Conservation (phyloP, 1,140 invertebrate genomes). For the Leptinotarsa texana region DNA sequence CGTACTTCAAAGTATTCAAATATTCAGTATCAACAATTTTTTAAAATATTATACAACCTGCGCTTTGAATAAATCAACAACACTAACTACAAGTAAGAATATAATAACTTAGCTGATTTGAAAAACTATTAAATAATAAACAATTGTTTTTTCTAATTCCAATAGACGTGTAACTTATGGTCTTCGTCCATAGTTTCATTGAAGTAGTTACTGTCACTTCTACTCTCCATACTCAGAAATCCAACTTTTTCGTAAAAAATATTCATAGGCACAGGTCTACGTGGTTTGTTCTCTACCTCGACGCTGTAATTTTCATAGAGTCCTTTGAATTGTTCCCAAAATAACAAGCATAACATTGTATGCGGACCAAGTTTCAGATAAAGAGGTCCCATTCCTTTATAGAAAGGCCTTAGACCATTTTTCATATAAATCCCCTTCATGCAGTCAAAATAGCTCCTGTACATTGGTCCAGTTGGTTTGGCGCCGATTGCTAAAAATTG, state of each 20-base stretch:
- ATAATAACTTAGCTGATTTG: not conserved
- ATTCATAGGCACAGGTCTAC: not conserved
- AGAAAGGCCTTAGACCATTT: conserved; percentile 80
- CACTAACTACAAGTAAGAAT: too few relatives aligned
- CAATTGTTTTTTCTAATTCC: conserved; percentile 4
- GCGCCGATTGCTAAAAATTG: conserved; percentile 63
- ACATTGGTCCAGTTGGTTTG: conserved; percentile 70
- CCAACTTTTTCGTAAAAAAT: conserved; percentile 13
- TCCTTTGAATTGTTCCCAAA: conserved; percentile 68
- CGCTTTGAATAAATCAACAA: too few relatives aligned
- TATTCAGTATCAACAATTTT: too few relatives aligned
- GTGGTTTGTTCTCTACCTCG: not conserved
- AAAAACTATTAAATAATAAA: not conserved
- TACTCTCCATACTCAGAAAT: not conserved
- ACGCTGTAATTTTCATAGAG: conserved; percentile 18
- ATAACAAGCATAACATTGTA: conserved; percentile 81
- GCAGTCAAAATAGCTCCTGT: conserved; percentile 77
- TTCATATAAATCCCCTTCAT: conserved; percentile 73
- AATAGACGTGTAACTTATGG: conserved; percentile 4
- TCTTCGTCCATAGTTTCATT: conserved; percentile 8
- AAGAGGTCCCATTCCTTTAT: conserved; percentile 84
- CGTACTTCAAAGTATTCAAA: too few relatives aligned
- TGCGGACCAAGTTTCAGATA: conserved; percentile 87
- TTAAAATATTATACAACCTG: too few relatives aligned
- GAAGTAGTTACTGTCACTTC: not conserved